Conservation (phyloP, 1,140 invertebrate genomes). For the Pissodes strobi region DNA sequence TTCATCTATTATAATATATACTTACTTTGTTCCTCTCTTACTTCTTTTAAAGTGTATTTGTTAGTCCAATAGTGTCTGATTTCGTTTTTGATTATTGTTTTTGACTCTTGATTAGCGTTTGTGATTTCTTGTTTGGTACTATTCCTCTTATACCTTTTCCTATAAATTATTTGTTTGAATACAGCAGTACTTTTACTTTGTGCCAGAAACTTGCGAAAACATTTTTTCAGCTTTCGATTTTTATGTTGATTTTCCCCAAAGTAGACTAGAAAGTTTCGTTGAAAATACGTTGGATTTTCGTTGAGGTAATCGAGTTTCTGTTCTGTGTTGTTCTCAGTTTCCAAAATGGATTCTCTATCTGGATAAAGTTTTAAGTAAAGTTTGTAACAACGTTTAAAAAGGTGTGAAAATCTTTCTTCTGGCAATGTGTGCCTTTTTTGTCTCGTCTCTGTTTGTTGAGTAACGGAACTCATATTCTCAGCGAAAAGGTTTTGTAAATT, state of each 20-base stretch:
- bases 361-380: slow-evolving; percentile 25
- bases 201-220: slow-evolving; percentile 9
- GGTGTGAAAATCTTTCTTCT: slow-evolving; percentile 31
- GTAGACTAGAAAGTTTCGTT: slow-evolving; percentile 15
- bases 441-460: not conserved
- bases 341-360: slow-evolving; percentile 25
- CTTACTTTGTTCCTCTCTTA: slow-evolving; percentile 53
- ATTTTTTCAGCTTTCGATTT: slow-evolving; percentile 11
- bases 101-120: not conserved
- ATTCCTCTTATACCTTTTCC: slow-evolving; percentile 4
- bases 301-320: slow-evolving; percentile 28
- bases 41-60: slow-evolving; percentile 29
- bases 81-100: slow-evolving; percentile 7
- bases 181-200: not conserved
- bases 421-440: slow-evolving; percentile 12
- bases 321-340: slow-evolving; percentile 27
- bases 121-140: not conserved
- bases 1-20: no score
- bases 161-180: not conserved
- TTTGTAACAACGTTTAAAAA: slow-evolving; percentile 32
- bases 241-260: slow-evolving; percentile 10
- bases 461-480: slow-evolving; percentile 7
- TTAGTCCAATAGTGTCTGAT: slow-evolving; percentile 31
- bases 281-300: slow-evolving; percentile 28
- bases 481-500: not conserved